Percentiles rank a stretch among this genome's conserved stretches.
Evolutionary conservation across 2,113 vertebrate genomes (phyloP).

Genomic region (Glareola pratincola): DNA sequence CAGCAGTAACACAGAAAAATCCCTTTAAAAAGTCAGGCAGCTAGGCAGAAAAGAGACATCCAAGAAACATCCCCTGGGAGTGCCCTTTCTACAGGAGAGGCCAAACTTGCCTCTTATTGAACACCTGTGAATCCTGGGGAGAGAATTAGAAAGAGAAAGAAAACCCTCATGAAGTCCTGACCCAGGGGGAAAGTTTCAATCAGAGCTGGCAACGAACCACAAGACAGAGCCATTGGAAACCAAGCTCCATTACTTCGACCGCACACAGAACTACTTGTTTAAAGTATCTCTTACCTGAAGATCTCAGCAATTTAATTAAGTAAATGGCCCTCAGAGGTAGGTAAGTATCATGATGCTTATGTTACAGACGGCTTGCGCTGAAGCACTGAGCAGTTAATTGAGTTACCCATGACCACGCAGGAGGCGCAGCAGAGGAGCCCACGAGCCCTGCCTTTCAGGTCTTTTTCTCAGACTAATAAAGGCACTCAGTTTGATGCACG

Average conservation of each 20-base stretch:
- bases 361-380: neutral
- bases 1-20: neutral
- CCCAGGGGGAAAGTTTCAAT: conserved; percentile 23
- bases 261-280: neutral
- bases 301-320: conserved; percentile 58
- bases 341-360: conserved; percentile 19
- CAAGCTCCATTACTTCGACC: conserved; percentile 32
- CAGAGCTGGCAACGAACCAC: conserved; percentile 33
- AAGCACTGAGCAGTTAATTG: conserved; percentile 19
- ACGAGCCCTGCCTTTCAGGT: neutral
- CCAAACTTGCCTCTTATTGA: neutral
- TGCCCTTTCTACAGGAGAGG: neutral
- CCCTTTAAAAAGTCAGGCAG: neutral
- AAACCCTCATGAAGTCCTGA: neutral
- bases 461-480: neutral
- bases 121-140: neutral
- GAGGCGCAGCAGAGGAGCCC: neutral
- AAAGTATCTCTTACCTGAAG: conserved; percentile 22
- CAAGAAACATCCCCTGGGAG: neutral
- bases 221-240: conserved; percentile 28
- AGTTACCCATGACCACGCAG: neutral
- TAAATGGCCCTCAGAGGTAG: conserved; percentile 33
- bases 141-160: neutral
- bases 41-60: conserved; percentile 5
- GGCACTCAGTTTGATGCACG: neutral